Percentiles rank a stretch among this genome's conserved stretches.
These are phyloP conservation scores for Pantherophis vulpinus DNA, from an alignment of 2,797 vertebrate species.

Conservation along the genomic window DNA sequence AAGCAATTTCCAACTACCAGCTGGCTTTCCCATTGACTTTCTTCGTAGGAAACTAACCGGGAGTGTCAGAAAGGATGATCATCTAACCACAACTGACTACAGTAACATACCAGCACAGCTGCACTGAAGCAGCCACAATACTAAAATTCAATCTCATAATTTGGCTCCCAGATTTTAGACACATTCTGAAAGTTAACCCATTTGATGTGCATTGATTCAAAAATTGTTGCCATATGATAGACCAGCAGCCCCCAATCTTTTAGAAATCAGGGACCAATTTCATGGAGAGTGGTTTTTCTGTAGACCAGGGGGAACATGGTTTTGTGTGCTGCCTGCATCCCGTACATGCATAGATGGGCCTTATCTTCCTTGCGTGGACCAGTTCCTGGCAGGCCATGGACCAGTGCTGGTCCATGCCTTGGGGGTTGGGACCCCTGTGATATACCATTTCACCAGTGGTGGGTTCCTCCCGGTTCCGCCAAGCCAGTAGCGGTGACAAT, in stretches of 20 bases:
- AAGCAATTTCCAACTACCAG: background rate
- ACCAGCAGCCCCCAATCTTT: background rate
- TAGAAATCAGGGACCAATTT: background rate
- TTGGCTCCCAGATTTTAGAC: background rate
- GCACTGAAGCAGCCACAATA: background rate
- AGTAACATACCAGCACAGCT: background rate
- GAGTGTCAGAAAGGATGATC: background rate
- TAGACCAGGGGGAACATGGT: accelerated
- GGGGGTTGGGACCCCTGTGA: background rate
- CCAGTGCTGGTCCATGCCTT: background rate
- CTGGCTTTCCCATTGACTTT: background rate
- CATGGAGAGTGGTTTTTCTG: background rate
- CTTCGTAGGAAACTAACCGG: background rate
- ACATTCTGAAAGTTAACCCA: background rate
- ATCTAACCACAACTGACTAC: background rate
- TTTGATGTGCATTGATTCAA: background rate
- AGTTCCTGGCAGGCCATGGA: background rate
- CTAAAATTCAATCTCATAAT: background rate
- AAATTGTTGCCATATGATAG: background rate
- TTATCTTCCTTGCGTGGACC: background rate
- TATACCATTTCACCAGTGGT: background rate
- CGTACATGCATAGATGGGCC: background rate
- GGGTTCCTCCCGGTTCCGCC: no score
- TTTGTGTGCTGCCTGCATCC: background rate
- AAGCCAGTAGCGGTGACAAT: no score